Conservation (phyloP, 2,888 invertebrate species). For the Metopia argyrocephala region DNA sequence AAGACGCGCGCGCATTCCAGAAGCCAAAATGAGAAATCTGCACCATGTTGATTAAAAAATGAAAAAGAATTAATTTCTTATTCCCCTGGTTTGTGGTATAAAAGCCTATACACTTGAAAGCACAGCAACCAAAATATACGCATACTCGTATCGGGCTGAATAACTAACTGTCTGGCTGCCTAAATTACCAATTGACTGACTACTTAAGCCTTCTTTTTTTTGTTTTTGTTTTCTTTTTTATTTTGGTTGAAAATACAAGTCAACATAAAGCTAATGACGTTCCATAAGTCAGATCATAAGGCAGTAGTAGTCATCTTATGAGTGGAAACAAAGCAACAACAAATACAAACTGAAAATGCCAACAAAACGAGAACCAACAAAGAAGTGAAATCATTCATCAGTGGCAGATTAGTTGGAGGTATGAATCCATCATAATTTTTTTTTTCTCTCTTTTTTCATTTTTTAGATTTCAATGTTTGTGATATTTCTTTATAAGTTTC, state of each 20-base stretch:
- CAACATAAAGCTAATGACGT: constrained; percentile 63
- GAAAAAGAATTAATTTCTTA: constrained; percentile 66
- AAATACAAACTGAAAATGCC: constrained; percentile 25
- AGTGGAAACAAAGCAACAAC: constrained; percentile 39
- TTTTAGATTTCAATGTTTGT: constrained; percentile 6
- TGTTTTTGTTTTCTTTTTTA: background rate
- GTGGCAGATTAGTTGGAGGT: constrained; percentile 79
- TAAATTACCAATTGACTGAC: constrained; percentile 28
- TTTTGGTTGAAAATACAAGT: constrained; percentile 63
- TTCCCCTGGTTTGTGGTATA: too few relatives aligned
- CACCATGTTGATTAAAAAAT: constrained; percentile 70
- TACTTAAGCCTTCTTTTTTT: constrained; percentile 31
- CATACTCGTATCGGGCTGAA: constrained; percentile 27
- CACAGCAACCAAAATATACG: constrained; percentile 24
- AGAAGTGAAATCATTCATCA: constrained; percentile 76
- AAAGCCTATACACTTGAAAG: constrained; percentile 43
- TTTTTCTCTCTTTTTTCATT: constrained; percentile 34
- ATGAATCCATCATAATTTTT: constrained; percentile 75
- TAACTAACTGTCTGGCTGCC: constrained; percentile 7
- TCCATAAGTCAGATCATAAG: constrained; percentile 63
- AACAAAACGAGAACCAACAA: constrained; percentile 32
- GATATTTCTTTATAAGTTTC: constrained; percentile 15
- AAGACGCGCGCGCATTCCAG: constrained; percentile 75
- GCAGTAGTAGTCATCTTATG: constrained; percentile 42
- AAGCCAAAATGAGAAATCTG: constrained; percentile 76